Evolutionary conservation across 2,888 invertebrate genomes (phyloP).

Genomic region (Zygaena filipendulae): DNA sequence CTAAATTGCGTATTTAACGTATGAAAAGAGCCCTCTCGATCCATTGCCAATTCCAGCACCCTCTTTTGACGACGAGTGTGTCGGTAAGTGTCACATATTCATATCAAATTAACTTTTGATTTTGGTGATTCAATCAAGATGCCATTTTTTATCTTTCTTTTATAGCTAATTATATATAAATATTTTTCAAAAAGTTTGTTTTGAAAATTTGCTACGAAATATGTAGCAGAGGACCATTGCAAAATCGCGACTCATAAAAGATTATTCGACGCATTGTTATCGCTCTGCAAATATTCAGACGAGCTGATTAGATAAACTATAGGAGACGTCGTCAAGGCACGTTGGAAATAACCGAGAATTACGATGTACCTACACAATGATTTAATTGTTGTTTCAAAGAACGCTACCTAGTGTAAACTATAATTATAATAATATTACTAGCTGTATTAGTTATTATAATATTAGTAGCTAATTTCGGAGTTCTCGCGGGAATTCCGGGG

Average conservation of each 20-base stretch:
- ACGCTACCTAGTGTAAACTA: too few species aligned
- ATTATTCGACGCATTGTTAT: conserved; percentile 49
- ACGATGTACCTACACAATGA: too few species aligned
- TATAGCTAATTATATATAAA: too few species aligned
- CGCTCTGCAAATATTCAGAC: conserved; percentile 61
- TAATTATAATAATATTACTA: too few species aligned
- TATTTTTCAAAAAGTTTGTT: too few species aligned
- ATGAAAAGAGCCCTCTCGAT: conserved; percentile 54
- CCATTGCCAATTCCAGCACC: conserved; percentile 56
- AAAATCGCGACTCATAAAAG: conserved; percentile 44
- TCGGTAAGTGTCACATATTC: conserved; percentile 32
- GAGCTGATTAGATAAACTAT: conserved; percentile 56
- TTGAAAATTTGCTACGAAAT: too few species aligned
- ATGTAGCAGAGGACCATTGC: too few species aligned
- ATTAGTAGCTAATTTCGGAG: too few species aligned
- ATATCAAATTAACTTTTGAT: conserved; percentile 51
- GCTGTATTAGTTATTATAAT: too few species aligned
- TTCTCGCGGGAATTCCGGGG: too few species aligned
- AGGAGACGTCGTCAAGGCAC: conserved; percentile 34
- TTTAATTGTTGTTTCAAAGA: too few species aligned
- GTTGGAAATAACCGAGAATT: conserved; percentile 38
- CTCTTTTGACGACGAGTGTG: conserved; percentile 19
- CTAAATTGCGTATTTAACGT: conserved; percentile 64
- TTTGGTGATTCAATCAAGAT: conserved; percentile 29
- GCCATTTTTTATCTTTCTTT: conserved; percentile 17